phyloP scores from a whole-genome alignment of 2,113 vertebrate genomes.

The Cyanistes caeruleus region DNA sequence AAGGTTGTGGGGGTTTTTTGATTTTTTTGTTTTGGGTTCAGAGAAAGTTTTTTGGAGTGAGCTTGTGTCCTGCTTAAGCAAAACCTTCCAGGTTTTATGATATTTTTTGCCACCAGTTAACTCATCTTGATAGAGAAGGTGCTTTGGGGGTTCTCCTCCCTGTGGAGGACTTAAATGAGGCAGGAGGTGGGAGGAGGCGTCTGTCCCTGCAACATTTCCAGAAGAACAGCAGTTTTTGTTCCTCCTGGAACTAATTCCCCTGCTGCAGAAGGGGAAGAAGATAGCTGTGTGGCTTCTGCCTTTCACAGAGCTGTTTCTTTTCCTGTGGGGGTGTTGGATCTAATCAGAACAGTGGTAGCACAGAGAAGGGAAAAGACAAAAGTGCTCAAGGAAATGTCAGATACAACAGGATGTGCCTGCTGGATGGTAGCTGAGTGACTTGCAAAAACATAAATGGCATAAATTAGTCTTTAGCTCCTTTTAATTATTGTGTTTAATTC shows the following conservation, averaged over 20 bases:
- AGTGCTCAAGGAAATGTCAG: conserved; percentile 29
- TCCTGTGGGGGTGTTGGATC: background rate
- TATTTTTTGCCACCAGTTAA: background rate
- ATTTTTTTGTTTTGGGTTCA: background rate
- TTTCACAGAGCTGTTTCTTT: background rate
- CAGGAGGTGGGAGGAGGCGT: background rate
- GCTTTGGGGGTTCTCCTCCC: background rate
- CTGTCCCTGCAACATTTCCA: background rate
- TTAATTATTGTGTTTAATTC: background rate
- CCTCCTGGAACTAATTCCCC: background rate
- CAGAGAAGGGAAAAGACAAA: background rate
- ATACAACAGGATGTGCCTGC: background rate
- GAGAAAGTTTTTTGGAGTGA: background rate
- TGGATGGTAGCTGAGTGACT: conserved; percentile 18
- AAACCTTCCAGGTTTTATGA: background rate
- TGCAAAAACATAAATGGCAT: conserved; percentile 6
- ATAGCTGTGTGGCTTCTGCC: background rate
- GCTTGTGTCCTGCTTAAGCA: background rate
- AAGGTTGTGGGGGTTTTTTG: background rate
- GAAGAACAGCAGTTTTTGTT: background rate
- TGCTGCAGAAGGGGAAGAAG: background rate
- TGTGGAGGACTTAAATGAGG: accelerated
- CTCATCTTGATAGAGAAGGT: background rate
- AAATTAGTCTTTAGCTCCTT: conserved; percentile 21
- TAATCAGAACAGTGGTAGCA: background rate